Conservation (phyloP, 2,888 invertebrate species). For the Chrysomela aeneicollis region DNA sequence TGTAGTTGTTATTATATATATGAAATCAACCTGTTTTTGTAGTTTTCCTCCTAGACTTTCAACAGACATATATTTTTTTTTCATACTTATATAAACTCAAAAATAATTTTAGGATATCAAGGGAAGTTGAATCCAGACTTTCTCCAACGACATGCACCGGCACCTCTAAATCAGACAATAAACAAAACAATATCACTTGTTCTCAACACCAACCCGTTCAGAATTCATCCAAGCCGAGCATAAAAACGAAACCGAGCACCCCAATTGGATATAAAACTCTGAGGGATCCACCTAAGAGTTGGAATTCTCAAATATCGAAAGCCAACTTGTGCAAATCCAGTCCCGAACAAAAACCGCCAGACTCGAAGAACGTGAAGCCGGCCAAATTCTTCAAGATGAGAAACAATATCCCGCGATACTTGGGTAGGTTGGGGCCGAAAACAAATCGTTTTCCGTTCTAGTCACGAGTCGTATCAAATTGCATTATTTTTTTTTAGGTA, state of each 20-base stretch:
- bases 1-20: too few relatives aligned
- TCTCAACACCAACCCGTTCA: conserved; percentile 9
- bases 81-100: too few relatives aligned
- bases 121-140: conserved; percentile 6
- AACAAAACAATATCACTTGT: conserved; percentile 38
- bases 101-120: not conserved
- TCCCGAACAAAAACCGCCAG: conserved; percentile 42
- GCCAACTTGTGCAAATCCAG: conserved; percentile 57
- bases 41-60: too few relatives aligned
- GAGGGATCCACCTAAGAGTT: conserved; percentile 67
- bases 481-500: too few relatives aligned
- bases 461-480: too few relatives aligned
- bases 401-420: conserved; percentile 65
- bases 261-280: conserved; percentile 67
- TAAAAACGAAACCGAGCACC: conserved; percentile 54
- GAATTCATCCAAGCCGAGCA: conserved; percentile 34
- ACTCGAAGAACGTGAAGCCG: conserved; percentile 58
- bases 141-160: not conserved
- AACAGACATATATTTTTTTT: too few relatives aligned
- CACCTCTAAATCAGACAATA: conserved; percentile 13
- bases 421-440: conserved; percentile 38
- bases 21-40: too few relatives aligned
- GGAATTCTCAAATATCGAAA: conserved; percentile 68
- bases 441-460: too few relatives aligned
- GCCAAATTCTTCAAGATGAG: conserved; percentile 68